phyloP scores from a whole-genome alignment of 2,113 vertebrate species.

The Mola mola region DNA sequence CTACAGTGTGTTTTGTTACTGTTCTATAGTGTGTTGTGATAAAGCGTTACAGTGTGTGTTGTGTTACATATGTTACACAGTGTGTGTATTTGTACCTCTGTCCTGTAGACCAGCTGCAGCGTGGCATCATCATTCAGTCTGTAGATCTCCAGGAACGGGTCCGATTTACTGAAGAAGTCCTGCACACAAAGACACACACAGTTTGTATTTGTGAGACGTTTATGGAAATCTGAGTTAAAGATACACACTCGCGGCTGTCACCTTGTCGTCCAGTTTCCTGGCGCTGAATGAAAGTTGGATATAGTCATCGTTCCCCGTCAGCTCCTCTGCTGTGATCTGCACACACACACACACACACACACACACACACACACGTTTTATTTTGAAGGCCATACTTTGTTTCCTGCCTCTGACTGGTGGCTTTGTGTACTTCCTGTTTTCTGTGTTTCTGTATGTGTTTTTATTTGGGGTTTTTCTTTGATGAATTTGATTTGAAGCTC shows the following conservation, averaged over 20 bases:
- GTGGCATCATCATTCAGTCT: slow-evolving; percentile 94
- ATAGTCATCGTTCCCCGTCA: slow-evolving; percentile 97
- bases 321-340: slow-evolving; percentile 94
- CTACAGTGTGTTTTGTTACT: no score
- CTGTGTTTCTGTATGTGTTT: no score
- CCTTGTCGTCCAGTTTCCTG: slow-evolving; percentile 94
- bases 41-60: not conserved
- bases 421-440: no score
- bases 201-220: not conserved
- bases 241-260: slow-evolving; percentile 3
- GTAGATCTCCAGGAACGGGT: slow-evolving; percentile 97
- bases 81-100: slow-evolving; percentile 83
- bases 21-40: not conserved
- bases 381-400: no score
- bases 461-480: no score
- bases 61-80: no score
- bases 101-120: slow-evolving; percentile 96
- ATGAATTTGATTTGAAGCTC: no score
- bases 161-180: slow-evolving; percentile 99
- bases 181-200: slow-evolving; percentile 49
- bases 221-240: not conserved
- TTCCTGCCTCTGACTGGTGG: no score
- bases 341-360: slow-evolving; percentile 19
- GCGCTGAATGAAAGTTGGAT: slow-evolving; percentile 97
- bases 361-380: slow-evolving; percentile 6